These are phyloP conservation scores for Anguilla rostrata DNA, from an alignment of 2,113 vertebrate genomes.

Conservation along the genomic window DNA sequence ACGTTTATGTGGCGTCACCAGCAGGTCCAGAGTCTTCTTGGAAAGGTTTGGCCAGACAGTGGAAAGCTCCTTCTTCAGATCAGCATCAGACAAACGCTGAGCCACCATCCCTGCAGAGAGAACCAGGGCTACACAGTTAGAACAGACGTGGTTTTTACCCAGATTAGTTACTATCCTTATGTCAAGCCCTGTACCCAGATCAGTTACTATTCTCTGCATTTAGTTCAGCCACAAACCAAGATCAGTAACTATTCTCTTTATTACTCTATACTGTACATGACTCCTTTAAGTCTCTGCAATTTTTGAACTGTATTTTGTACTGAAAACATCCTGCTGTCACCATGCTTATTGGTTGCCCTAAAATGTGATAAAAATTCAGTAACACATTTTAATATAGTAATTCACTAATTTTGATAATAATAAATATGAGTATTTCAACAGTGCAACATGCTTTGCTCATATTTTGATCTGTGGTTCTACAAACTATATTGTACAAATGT, in stretches of 20 bases:
- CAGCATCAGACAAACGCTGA: slow-evolving; percentile 85
- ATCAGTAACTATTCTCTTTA: not conserved
- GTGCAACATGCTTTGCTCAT: no score
- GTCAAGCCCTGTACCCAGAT: not conserved
- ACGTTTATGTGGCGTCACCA: slow-evolving; percentile 95
- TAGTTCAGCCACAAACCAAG: not conserved
- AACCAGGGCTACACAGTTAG: not conserved
- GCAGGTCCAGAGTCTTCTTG: slow-evolving; percentile 87
- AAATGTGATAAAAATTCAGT: no score
- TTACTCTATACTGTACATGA: no score
- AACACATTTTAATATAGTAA: no score
- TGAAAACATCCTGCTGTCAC: no score
- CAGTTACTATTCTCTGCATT: not conserved
- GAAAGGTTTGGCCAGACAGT: slow-evolving; percentile 92
- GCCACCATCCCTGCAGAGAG: slow-evolving; percentile 75
- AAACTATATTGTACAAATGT: no score
- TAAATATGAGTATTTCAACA: no score
- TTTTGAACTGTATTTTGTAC: no score
- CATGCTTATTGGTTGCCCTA: no score
- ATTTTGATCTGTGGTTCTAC: no score
- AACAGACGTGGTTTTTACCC: not conserved
- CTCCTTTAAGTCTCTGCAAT: no score
- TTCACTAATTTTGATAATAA: no score
- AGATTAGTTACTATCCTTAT: not conserved
- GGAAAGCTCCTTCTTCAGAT: slow-evolving; percentile 86